Evolutionary conservation across 2,113 vertebrate genomes (phyloP).

Genomic region (Amblyopsis rosae): DNA sequence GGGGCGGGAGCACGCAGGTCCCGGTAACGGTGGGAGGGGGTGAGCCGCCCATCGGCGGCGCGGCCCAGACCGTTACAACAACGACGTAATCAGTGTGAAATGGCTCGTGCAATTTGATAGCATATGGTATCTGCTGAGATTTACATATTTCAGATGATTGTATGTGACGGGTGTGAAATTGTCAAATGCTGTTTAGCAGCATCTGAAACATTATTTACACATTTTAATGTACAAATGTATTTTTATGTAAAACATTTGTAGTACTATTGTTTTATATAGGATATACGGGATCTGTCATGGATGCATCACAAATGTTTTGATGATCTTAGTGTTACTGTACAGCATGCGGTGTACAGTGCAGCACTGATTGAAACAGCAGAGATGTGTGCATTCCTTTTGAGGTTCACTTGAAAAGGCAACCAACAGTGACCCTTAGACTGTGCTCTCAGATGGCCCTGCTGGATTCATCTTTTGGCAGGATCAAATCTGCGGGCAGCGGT

Average conservation of each 20-base stretch:
- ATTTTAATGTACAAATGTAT: background rate
- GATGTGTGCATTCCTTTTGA: conserved; percentile 5
- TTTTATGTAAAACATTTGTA: background rate
- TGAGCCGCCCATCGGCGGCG: too few species aligned
- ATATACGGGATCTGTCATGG: background rate
- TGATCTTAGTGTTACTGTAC: background rate
- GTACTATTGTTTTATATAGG: background rate
- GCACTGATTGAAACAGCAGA: conserved; percentile 10
- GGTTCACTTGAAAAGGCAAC: conserved; percentile 5
- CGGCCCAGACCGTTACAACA: too few species aligned
- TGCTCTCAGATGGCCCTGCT: background rate
- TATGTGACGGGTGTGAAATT: conserved; percentile 2
- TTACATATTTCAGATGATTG: conserved; percentile 13
- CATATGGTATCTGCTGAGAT: background rate
- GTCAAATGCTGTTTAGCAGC: background rate
- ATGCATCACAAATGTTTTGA: background rate
- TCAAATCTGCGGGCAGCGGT: background rate
- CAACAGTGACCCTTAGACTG: conserved; percentile 1
- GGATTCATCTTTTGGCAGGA: background rate
- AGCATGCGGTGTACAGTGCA: conserved; percentile 18
- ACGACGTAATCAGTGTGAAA: conserved; percentile 28
- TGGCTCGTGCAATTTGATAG: conserved; percentile 17
- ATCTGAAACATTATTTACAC: background rate
- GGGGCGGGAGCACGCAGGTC: too few species aligned
- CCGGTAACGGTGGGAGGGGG: too few species aligned